Evolutionary conservation across 2,113 vertebrate species (phyloP).

Genomic region (Zeus faber): DNA sequence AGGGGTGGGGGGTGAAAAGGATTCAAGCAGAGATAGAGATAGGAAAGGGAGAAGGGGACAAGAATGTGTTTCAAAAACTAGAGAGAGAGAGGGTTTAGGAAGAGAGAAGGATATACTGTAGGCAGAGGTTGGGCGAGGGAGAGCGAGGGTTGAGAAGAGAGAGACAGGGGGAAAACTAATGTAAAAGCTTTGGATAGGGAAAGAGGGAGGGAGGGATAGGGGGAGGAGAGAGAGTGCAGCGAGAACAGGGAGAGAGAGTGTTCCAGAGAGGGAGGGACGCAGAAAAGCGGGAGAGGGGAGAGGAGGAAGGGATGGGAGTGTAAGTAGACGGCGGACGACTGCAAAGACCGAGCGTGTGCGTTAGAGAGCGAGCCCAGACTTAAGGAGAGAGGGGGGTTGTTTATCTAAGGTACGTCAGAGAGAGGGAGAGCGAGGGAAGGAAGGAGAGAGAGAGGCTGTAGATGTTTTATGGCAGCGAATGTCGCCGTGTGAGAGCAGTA

Average conservation of each 20-base stretch:
- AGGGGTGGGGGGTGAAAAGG: constrained; percentile 30
- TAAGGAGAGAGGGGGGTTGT: no score
- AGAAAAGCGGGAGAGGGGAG: neutral
- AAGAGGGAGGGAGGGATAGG: neutral
- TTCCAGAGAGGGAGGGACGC: neutral
- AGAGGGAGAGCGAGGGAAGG: constrained; percentile 30
- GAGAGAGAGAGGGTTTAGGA: constrained; percentile 34
- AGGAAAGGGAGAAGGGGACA: constrained; percentile 22
- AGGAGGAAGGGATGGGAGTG: neutral
- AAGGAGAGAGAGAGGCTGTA: constrained; percentile 35
- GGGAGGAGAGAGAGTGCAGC: constrained; percentile 21
- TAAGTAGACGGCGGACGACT: neutral
- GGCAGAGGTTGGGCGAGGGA: constrained; percentile 1
- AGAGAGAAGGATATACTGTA: no score
- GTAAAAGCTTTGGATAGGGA: neutral
- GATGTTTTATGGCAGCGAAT: constrained; percentile 65
- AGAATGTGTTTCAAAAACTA: constrained; percentile 31
- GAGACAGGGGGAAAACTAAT: constrained; percentile 7
- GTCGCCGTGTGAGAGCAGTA: constrained; percentile 61
- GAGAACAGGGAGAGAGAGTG: constrained; percentile 1
- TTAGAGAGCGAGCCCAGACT: constrained; percentile 7
- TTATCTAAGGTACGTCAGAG: no score
- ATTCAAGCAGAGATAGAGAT: constrained; percentile 29
- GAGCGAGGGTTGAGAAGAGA: constrained; percentile 11
- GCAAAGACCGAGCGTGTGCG: constrained; percentile 4